These are phyloP conservation scores for Troides aeacus DNA, from an alignment of 2,888 invertebrate genomes.

Conservation along the genomic window DNA sequence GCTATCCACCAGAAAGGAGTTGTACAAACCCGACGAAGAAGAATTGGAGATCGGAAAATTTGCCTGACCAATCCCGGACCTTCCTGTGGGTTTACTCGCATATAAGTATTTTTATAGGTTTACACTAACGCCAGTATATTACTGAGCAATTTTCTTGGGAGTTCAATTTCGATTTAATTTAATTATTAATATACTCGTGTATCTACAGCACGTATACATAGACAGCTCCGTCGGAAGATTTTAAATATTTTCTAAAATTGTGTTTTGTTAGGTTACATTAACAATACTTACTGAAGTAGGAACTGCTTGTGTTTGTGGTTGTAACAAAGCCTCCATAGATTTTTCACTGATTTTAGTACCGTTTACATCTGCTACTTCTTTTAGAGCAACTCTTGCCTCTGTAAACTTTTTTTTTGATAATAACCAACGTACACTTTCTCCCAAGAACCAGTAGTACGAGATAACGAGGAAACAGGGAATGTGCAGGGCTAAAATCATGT, in stretches of 20 bases:
- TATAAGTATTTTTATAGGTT: background rate
- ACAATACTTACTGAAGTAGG: no score
- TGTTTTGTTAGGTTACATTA: no score
- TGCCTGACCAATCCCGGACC: slow-evolving; percentile 46
- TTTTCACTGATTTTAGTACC: slow-evolving; percentile 77
- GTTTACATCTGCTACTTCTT: slow-evolving; percentile 82
- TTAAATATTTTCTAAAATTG: background rate
- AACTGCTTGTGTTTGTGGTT: slow-evolving; percentile 50
- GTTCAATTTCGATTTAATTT: no score
- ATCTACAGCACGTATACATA: no score
- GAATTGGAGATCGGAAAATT: slow-evolving; percentile 68
- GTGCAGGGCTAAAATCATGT: slow-evolving; percentile 82
- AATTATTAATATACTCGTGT: no score
- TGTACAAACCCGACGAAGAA: slow-evolving; percentile 79
- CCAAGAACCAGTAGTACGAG: slow-evolving; percentile 82
- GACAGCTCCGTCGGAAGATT: no score
- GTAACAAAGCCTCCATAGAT: slow-evolving; percentile 63
- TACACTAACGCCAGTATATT: no score
- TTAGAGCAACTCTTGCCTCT: slow-evolving; percentile 81
- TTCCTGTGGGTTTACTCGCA: background rate
- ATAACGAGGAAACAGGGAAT: slow-evolving; percentile 84
- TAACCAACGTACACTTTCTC: slow-evolving; percentile 89
- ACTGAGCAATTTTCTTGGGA: no score
- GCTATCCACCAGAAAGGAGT: slow-evolving; percentile 90
- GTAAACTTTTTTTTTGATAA: slow-evolving; percentile 82